Percentiles rank a stretch among this genome's conserved stretches.
Evolutionary conservation across 2,113 vertebrate species (phyloP).

Genomic region (Nibea coibor): DNA sequence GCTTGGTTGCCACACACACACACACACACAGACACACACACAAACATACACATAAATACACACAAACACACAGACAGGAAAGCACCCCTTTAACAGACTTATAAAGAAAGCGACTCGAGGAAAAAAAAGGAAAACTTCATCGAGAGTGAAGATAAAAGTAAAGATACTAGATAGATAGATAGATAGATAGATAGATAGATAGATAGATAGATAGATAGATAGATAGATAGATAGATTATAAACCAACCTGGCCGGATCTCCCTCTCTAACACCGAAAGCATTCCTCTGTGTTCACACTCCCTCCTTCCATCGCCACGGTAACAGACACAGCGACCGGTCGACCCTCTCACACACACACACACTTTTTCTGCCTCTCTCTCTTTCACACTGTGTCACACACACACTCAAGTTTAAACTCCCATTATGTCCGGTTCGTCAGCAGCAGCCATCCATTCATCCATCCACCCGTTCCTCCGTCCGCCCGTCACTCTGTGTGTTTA

Average conservation of each 20-base stretch:
- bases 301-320: conserved; percentile 66
- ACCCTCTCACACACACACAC: conserved; percentile 22
- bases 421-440: conserved; percentile 26
- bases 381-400: conserved; percentile 15
- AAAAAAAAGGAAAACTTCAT: not conserved
- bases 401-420: conserved; percentile 51
- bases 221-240: conserved; percentile 11
- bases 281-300: conserved; percentile 79
- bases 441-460: conserved; percentile 38
- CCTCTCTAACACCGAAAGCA: conserved; percentile 85
- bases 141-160: not conserved
- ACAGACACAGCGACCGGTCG: conserved; percentile 50
- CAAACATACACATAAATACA: conserved; percentile 24
- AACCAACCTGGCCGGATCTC: conserved; percentile 86
- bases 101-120: not conserved
- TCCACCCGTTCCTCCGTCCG: conserved; percentile 18
- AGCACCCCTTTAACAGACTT: not conserved
- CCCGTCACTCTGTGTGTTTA: conserved; percentile 62
- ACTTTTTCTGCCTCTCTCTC: not conserved
- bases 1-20: conserved; percentile 42
- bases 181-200: conserved; percentile 62
- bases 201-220: conserved; percentile 41
- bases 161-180: conserved; percentile 53
- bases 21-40: conserved; percentile 22
- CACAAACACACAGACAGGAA: conserved; percentile 2